These are phyloP conservation scores for Chionis minor DNA, from an alignment of 2,113 vertebrate species.

Conservation along the genomic window DNA sequence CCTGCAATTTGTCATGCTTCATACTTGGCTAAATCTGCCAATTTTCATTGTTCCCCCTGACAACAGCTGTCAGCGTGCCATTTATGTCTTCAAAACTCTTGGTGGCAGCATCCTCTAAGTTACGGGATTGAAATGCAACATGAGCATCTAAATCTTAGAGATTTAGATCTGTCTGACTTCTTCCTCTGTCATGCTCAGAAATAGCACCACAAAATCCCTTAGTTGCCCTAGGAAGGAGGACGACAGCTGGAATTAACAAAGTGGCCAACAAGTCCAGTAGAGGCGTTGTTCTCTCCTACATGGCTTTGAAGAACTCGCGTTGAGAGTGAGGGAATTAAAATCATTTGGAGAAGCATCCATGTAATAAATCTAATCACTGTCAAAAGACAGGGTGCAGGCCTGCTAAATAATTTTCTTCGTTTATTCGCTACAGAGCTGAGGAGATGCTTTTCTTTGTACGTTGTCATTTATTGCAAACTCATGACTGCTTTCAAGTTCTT, in stretches of 20 bases:
- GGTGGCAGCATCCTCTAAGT: conserved; percentile 66
- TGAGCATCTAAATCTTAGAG: neutral
- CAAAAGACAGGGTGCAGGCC: neutral
- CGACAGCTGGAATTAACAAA: neutral
- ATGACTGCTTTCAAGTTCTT: neutral
- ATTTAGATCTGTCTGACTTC: neutral
- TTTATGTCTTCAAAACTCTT: conserved; percentile 42
- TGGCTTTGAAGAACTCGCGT: neutral
- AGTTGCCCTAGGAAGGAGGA: neutral
- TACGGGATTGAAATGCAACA: neutral
- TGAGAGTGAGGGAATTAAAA: neutral
- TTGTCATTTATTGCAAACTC: neutral
- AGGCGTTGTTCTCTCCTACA: neutral
- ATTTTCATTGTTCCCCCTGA: conserved; percentile 56
- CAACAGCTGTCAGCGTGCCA: conserved; percentile 34
- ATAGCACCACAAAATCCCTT: neutral
- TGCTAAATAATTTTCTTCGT: neutral
- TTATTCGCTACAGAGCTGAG: neutral
- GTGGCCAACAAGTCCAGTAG: neutral
- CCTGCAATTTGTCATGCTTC: conserved; percentile 67
- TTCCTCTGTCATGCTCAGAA: neutral
- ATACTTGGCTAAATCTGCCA: conserved; percentile 59
- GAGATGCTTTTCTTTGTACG: neutral
- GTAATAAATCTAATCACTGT: neutral
- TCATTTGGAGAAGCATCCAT: neutral